These are phyloP conservation scores for Hycleus cichorii DNA, from an alignment of 1,140 invertebrate species.

Conservation along the genomic window DNA sequence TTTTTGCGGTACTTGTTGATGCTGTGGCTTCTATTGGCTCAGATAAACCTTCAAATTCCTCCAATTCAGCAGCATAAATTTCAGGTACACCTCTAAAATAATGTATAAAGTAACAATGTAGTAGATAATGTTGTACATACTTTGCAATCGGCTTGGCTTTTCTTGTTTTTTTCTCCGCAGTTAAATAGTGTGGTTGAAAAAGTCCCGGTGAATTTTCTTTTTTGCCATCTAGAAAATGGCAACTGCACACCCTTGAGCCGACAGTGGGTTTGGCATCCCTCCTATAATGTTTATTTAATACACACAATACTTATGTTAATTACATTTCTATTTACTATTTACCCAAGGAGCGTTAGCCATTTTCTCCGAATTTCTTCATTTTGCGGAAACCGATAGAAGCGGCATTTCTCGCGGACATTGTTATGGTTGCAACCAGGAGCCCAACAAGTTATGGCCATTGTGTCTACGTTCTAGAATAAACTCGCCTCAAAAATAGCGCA, in stretches of 20 bases:
- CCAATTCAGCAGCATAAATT: no score
- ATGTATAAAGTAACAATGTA: no score
- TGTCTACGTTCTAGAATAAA: no score
- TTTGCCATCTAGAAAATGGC: background rate
- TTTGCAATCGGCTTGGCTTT: no score
- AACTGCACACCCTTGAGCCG: background rate
- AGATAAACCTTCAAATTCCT: no score
- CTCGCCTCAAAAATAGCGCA: no score
- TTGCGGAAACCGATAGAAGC: background rate
- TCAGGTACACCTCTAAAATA: no score
- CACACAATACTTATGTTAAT: background rate
- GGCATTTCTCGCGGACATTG: background rate
- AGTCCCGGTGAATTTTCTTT: background rate
- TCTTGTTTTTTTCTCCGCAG: background rate
- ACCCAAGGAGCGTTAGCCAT: background rate
- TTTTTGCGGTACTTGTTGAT: no score
- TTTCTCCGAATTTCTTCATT: background rate
- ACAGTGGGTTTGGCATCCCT: background rate
- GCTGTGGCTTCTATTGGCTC: no score
- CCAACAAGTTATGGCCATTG: background rate
- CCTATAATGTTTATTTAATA: background rate
- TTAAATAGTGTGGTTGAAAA: background rate
- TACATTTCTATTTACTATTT: background rate
- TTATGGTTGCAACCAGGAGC: background rate
- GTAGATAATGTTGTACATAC: no score